Conservation (phyloP, 1,140 invertebrate species). For the Eurosta solidaginis region DNA sequence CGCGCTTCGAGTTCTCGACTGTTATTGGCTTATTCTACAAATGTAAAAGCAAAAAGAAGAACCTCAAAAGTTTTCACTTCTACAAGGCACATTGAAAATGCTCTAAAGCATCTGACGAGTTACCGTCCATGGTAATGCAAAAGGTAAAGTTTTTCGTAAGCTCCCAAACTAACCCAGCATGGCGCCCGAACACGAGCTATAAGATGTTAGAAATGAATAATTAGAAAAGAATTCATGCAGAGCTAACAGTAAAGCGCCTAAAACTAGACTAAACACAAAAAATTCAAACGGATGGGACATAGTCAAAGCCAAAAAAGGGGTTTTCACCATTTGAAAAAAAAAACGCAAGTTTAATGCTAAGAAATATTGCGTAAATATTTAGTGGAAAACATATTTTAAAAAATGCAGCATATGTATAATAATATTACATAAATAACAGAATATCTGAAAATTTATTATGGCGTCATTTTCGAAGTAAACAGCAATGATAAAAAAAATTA, state of each 20-base stretch:
- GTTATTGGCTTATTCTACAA: too few species aligned
- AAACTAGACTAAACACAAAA: not conserved
- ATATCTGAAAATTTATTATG: not conserved
- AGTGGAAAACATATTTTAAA: not conserved
- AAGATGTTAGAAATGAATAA: too few species aligned
- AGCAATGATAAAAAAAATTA: not conserved
- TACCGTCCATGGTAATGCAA: too few species aligned
- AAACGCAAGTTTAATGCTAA: not conserved
- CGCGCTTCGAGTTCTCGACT: too few species aligned
- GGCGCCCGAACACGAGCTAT: too few species aligned
- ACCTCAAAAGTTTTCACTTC: too few species aligned
- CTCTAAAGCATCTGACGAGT: too few species aligned
- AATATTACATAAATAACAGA: slow-evolving; percentile 1
- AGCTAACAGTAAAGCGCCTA: not conserved
- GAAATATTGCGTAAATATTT: not conserved
- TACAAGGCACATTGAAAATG: too few species aligned
- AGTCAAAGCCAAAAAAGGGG: not conserved
- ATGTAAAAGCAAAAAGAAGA: too few species aligned
- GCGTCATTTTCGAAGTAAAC: not conserved
- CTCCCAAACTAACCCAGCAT: too few species aligned
- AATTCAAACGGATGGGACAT: not conserved
- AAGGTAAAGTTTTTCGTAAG: too few species aligned
- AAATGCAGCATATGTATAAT: not conserved
- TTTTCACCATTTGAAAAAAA: not conserved
- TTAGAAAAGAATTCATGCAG: not conserved